Conservation (phyloP, 1,140 invertebrate species). For the Bombus balteatus region DNA sequence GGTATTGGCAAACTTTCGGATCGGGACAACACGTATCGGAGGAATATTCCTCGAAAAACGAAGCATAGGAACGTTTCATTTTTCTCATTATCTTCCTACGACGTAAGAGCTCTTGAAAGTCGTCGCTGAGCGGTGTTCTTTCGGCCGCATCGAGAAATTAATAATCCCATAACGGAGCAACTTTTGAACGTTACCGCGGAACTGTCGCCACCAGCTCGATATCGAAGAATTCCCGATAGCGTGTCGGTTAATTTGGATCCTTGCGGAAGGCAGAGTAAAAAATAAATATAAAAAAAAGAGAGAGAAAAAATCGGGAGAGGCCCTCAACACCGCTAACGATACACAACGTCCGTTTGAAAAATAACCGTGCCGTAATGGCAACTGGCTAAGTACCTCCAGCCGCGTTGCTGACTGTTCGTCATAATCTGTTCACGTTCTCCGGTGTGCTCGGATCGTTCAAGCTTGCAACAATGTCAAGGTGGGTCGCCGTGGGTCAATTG, state of each 20-base stretch:
- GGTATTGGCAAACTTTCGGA: background rate
- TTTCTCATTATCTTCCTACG: conserved; percentile 48
- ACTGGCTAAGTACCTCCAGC: conserved; percentile 46
- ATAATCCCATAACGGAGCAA: conserved; percentile 40
- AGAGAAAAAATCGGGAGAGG: background rate
- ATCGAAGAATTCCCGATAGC: conserved; percentile 32
- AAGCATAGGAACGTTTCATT: conserved; percentile 12
- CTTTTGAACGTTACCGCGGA: conserved; percentile 23
- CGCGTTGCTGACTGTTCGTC: conserved; percentile 51
- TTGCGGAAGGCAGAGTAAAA: background rate
- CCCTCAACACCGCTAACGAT: conserved; percentile 52
- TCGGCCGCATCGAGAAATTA: conserved; percentile 45
- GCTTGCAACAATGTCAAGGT: no score
- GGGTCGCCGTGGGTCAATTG: background rate
- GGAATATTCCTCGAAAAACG: background rate
- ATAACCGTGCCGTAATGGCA: conserved; percentile 52
- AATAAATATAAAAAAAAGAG: no score
- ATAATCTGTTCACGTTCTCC: conserved; percentile 53
- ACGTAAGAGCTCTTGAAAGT: background rate
- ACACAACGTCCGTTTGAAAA: conserved; percentile 57
- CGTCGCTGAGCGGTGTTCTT: conserved; percentile 20
- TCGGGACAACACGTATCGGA: background rate
- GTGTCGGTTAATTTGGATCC: conserved; percentile 50
- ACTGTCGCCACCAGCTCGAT: conserved; percentile 1
- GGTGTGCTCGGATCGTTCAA: background rate